These are phyloP conservation scores for Monodelphis domestica DNA, from an alignment of 2,797 vertebrate species.

Conservation along the genomic window DNA sequence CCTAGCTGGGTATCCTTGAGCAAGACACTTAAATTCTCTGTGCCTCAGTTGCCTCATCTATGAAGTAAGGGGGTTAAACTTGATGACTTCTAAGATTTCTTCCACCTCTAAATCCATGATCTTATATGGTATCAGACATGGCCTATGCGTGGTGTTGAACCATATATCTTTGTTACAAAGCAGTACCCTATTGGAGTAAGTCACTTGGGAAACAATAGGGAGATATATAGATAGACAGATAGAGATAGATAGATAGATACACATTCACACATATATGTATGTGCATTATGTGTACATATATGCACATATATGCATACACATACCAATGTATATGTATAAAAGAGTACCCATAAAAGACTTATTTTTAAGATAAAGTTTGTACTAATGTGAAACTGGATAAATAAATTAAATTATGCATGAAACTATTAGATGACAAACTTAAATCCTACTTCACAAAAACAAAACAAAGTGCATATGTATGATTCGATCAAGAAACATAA, in stretches of 20 bases:
- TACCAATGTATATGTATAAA: neutral
- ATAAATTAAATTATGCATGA: slow-evolving; percentile 25
- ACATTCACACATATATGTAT: too few relatives aligned
- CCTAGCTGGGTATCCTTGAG: neutral
- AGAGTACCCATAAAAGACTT: neutral
- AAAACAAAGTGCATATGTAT: neutral
- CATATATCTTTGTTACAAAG: neutral
- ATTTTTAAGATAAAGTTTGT: neutral
- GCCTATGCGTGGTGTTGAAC: neutral
- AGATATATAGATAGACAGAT: too few relatives aligned
- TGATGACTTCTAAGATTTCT: neutral
- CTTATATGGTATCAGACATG: neutral
- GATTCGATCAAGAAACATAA: slow-evolving; percentile 34
- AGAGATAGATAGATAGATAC: too few relatives aligned
- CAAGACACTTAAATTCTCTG: neutral
- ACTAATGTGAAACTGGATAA: neutral
- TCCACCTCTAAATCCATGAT: neutral
- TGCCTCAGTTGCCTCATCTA: neutral
- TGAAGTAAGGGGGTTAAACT: neutral
- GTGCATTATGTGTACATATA: too few relatives aligned
- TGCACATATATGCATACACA: too few relatives aligned
- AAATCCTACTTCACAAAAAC: neutral
- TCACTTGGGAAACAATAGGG: neutral
- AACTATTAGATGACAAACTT: slow-evolving; percentile 19
- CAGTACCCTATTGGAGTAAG: neutral